Conservation (phyloP, 1,140 invertebrate species). For the Rhagoletis pomonella region DNA sequence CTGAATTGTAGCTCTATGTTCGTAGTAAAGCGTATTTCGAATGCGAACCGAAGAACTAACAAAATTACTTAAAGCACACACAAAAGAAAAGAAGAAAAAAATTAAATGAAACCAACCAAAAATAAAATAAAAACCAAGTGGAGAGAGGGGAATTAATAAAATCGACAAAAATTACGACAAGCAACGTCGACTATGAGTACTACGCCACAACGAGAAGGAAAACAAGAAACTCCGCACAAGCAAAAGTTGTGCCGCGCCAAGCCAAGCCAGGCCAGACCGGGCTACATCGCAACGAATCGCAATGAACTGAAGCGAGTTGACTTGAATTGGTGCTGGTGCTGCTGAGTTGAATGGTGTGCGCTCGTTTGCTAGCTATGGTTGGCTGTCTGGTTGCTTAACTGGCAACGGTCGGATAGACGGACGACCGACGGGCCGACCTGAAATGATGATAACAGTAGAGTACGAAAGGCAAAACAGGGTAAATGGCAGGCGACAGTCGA, state of each 20-base stretch:
- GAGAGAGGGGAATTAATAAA: not conserved
- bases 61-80: not conserved
- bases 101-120: constrained; percentile 19
- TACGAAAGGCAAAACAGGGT: constrained; percentile 13
- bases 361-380: not conserved
- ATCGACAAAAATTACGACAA: constrained; percentile 34
- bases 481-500: not conserved
- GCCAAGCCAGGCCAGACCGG: not conserved
- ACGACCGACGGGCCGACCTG: not conserved
- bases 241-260: not conserved
- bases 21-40: constrained; percentile 17
- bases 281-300: constrained; percentile 26
- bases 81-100: not conserved
- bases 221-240: constrained; percentile 30
- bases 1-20: not conserved
- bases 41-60: not conserved
- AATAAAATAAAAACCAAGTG: constrained; percentile 2
- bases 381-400: constrained; percentile 29
- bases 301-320: constrained; percentile 11
- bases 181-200: not conserved
- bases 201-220: not conserved
- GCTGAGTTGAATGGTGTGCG: constrained; percentile 31
- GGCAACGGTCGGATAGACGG: not conserved
- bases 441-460: not conserved
- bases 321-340: not conserved